Evolutionary conservation across 2,888 invertebrate species (phyloP).

Genomic region (Theristus sp.): DNA sequence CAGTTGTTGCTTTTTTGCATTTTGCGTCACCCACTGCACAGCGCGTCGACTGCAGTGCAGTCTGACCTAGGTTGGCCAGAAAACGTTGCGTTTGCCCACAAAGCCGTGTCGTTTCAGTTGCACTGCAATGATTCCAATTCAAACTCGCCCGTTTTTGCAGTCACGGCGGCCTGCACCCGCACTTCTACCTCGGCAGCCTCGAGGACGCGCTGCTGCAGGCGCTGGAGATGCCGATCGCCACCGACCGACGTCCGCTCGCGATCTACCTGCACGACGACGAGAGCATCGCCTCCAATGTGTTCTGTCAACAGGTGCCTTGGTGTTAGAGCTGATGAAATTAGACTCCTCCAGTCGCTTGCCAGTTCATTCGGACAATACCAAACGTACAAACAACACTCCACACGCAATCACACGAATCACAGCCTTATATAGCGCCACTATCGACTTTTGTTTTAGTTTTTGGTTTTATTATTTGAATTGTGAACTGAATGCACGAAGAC

Average conservation of each 20-base stretch:
- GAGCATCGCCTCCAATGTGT: conserved; percentile 80
- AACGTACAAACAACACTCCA: too few species aligned
- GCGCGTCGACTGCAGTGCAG: too few species aligned
- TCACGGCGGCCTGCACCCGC: not conserved
- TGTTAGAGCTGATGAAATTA: conserved; percentile 36
- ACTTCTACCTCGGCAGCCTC: not conserved
- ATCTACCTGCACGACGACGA: conserved; percentile 85
- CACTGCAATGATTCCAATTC: not conserved
- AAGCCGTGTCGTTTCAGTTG: not conserved
- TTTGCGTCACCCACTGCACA: too few species aligned
- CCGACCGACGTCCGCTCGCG: conserved; percentile 44
- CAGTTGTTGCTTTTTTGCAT: too few species aligned
- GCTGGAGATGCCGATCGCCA: not conserved
- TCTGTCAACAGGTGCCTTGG: conserved; percentile 83
- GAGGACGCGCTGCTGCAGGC: not conserved
- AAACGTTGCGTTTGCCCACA: too few species aligned
- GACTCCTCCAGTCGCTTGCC: too few species aligned
- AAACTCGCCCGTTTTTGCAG: not conserved
- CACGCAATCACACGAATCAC: too few species aligned
- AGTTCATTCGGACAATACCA: too few species aligned
- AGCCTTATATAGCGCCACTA: too few species aligned
- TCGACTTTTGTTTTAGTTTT: not conserved
- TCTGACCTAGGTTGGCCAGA: too few species aligned
- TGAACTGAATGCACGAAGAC: too few species aligned
- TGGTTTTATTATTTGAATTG: too few species aligned